Base-by-base conservation (phyloP, 2,888 invertebrate species). In the Lydus trimaculatus region DNA sequence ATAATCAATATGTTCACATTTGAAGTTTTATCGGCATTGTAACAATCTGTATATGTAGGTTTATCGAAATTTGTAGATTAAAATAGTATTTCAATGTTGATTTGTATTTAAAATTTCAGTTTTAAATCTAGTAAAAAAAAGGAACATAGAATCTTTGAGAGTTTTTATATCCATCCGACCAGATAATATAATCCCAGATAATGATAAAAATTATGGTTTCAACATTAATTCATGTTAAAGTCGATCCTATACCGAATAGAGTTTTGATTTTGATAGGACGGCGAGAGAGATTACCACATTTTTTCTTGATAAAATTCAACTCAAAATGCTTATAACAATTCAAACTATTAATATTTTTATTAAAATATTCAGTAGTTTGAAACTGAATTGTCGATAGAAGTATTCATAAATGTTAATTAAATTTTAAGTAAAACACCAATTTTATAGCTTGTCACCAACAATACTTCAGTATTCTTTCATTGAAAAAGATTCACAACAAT, bases 141-240 rank as follows among this genome's bases (percentile, higher is more conserved):
- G n/a, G n/a, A n/a, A n/a, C n/a, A n/a, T n/a, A n/a, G n/a, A n/a
- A n/a, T n/a, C n/a, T n/a, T n/a, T n/a, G n/a, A n/a, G n/a, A n/a
- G n/a, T n/a, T n/a, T n/a, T n/a, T n/a, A n/a, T n/a, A n/a, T n/a
- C n/a, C n/a, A n/a, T n/a, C n/a, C n/a, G n/a, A n/a, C n/a, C n/a
- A n/a, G n/a, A n/a, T n/a, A n/a, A n/a, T n/a, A n/a, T n/a, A 28
- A 28, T 28, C 28, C 28, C 2, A 28, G 28, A 28, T 3, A 28
- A 4, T 28, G 28, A 11, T 11, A 36, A 36, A 60, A 36, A 60
- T 23, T 31, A 20, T 31, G 11, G 13, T 36, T 59, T 33, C 15
- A 39, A 15, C 13, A 61, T 61, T 20, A 33, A 60, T 23, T 60
- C 60, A 60, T 60, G 60, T 15, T 13, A 33, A 60, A 60, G 17